phyloP scores from a whole-genome alignment of 2,888 invertebrate genomes.

The Aleiodes alternator region DNA sequence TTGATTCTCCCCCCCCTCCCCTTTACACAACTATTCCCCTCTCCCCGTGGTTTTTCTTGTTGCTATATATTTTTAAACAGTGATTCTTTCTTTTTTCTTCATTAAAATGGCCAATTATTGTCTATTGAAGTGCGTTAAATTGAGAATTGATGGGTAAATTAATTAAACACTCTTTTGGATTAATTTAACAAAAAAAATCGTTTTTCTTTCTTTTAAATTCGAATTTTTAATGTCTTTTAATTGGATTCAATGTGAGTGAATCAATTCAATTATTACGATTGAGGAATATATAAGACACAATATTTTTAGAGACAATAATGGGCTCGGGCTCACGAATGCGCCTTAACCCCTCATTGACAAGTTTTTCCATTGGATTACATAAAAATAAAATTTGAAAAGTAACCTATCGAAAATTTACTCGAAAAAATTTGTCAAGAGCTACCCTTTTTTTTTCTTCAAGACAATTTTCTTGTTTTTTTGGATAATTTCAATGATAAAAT shows the following conservation, averaged over 20 bases:
- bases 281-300: neutral
- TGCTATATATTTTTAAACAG: neutral
- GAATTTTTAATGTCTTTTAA: too few relatives aligned
- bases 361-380: neutral
- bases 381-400: neutral
- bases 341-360: constrained; percentile 27
- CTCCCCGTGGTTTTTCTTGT: constrained; percentile 6
- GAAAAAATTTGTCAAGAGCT: neutral
- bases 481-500: constrained; percentile 9
- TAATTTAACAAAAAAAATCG: neutral
- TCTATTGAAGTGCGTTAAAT: neutral
- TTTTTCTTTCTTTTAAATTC: neutral
- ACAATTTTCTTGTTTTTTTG: neutral
- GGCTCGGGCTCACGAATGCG: neutral
- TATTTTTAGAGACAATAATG: constrained; percentile 10
- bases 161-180: neutral
- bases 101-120: neutral
- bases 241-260: too few relatives aligned
- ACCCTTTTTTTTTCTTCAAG: neutral
- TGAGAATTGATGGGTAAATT: neutral
- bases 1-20: constrained; percentile 46
- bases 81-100: neutral
- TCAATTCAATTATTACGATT: too few relatives aligned
- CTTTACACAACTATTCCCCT: neutral
- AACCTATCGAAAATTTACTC: neutral